A percentile compares a stretch with the other conserved stretches of the same genome.
phyloP scores from a whole-genome alignment of 2,113 vertebrate genomes.

The Sitta europaea region DNA sequence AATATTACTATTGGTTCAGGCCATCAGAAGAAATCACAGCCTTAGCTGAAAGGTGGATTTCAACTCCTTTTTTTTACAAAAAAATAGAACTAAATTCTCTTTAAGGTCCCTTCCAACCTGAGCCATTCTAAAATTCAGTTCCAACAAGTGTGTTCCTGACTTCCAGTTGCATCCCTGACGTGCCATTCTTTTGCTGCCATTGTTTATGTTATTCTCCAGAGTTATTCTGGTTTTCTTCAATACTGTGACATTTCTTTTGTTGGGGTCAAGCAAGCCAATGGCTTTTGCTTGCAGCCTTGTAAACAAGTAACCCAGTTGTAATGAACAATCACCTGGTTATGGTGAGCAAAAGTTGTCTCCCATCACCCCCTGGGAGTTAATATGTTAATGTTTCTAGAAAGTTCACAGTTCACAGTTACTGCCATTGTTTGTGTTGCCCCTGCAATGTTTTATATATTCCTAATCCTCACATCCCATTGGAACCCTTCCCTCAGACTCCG shows the following conservation, averaged over 20 bases:
- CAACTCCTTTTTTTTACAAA: not conserved
- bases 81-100: not conserved
- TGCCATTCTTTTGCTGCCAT: rapidly evolving
- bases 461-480: too few species aligned
- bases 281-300: too few species aligned
- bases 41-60: not conserved
- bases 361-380: too few species aligned
- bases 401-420: too few species aligned
- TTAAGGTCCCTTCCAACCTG: not conserved
- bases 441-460: too few species aligned
- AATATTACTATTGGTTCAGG: not conserved
- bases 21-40: not conserved
- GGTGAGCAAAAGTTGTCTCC: too few species aligned
- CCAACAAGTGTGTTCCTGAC: not conserved
- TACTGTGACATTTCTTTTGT: not conserved
- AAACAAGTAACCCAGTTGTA: too few species aligned
- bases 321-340: too few species aligned
- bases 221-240: not conserved
- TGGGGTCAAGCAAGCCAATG: too few species aligned
- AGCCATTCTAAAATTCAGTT: not conserved
- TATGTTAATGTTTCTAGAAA: too few species aligned
- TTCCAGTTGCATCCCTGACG: not conserved
- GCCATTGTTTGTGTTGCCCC: too few species aligned
- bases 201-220: not conserved
- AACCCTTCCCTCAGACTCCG: too few species aligned